Evolutionary conservation across 1,140 invertebrate genomes (phyloP), one percentile per base, ranked within the genome.

Genomic region (Helicoverpa zea): DNA sequence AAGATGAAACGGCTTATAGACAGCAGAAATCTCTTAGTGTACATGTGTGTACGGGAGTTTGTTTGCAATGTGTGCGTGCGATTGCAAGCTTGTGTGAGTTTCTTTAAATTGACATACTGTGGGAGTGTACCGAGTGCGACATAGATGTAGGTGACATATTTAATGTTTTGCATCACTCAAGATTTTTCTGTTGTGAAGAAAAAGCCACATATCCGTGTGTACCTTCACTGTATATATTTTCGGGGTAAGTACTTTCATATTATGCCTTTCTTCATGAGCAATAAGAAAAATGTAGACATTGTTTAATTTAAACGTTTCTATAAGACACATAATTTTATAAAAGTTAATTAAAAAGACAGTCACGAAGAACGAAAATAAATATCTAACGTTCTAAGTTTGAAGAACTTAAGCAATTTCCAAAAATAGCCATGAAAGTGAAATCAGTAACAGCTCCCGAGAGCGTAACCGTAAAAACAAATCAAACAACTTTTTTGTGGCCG

Each of bases 1-100:
- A 82, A 84, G 81, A 82, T 83, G 83, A 84, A 86, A 86, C 84
- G 82, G 70, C 58, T 76, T 76, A 76, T 61, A 76, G 73, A 76
- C 73, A 63, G 56, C 56, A 61, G 35, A 63, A 63, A 76, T 76
- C 58, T 61, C 16, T 76, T 63, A 76, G 73, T 63, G 58, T 49
- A 59, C 30, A 64, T 30, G 35, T 64, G 29, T 49, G 13, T 58
- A 47, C 10, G 16, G 35, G 18, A 49, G n/a, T 23, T 72, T 12
- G 23, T 18, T 49, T 63, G 13, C 49, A 12, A 23, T 72, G 14
- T 72, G 49, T 52, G 49, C 11, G 47, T 30, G 13, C 35, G 63
- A 43, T 47, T 18, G 23, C 29, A 29, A 18, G 9, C 23, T 12
- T 14, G 43, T 68, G 43, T 49, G 43, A 13, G 43, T 54, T 51